Evolutionary conservation across 2,888 invertebrate species (phyloP).

Genomic region (Sarcophaga variegata): DNA sequence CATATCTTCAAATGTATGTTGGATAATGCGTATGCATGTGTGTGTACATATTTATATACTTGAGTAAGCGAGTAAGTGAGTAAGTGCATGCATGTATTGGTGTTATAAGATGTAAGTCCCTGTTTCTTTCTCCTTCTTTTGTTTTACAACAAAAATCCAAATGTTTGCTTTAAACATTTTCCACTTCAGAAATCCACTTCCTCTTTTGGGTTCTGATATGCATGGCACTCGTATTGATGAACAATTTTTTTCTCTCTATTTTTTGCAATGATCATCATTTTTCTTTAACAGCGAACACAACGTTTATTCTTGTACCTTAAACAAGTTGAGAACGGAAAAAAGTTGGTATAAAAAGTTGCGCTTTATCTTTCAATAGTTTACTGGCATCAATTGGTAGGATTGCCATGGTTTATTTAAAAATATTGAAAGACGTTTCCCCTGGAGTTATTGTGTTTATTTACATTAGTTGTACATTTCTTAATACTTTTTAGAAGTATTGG

Average conservation of each 20-base stretch:
- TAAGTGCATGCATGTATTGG: slow-evolving; percentile 1
- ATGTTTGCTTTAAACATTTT: slow-evolving; percentile 63
- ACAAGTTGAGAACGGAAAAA: background rate
- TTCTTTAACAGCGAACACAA: slow-evolving; percentile 21
- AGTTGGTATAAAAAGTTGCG: background rate
- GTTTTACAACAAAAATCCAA: slow-evolving; percentile 41
- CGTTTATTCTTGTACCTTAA: background rate
- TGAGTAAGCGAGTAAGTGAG: too few relatives aligned
- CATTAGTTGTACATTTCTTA: too few relatives aligned
- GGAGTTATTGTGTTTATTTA: too few relatives aligned
- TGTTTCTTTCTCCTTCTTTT: slow-evolving; percentile 8
- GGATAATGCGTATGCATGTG: slow-evolving; percentile 5
- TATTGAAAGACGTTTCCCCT: background rate
- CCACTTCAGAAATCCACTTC: slow-evolving; percentile 54
- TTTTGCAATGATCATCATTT: slow-evolving; percentile 63
- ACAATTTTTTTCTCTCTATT: slow-evolving; percentile 32
- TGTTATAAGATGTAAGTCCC: slow-evolving; percentile 30
- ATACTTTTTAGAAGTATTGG: too few relatives aligned
- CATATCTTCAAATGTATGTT: background rate
- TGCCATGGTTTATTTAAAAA: background rate
- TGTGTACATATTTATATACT: background rate
- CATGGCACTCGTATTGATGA: slow-evolving; percentile 1
- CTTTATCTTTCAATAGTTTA: slow-evolving; percentile 15
- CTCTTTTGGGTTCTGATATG: background rate
- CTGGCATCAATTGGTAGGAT: background rate